phyloP scores from a whole-genome alignment of 1,140 invertebrate species.

The Magallana angulata region DNA sequence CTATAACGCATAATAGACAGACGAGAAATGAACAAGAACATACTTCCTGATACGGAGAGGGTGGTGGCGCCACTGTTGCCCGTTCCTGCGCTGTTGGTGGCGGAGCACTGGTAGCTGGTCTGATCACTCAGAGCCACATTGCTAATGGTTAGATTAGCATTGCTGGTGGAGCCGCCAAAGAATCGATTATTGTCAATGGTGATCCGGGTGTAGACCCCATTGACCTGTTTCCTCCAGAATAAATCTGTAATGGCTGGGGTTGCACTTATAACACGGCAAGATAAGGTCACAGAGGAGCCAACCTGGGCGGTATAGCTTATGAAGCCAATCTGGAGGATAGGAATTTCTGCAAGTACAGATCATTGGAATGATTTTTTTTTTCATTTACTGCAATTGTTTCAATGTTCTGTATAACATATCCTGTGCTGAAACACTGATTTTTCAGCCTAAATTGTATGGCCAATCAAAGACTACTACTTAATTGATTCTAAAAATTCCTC shows the following conservation, averaged over 20 bases:
- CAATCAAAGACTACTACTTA: no score
- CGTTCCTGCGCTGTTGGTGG: conserved; percentile 38
- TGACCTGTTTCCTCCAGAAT: conserved; percentile 17
- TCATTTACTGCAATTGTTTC: no score
- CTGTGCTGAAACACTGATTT: no score
- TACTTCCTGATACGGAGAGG: conserved; percentile 44
- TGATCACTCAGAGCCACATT: conserved; percentile 19
- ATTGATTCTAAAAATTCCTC: no score
- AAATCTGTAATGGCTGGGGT: conserved; percentile 11
- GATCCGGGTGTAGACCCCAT: background rate
- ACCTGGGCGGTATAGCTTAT: background rate
- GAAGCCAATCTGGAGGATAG: conserved; percentile 20
- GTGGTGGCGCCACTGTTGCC: conserved; percentile 26
- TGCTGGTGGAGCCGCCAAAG: background rate
- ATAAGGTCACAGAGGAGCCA: conserved; percentile 39
- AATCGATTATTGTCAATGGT: conserved; percentile 18
- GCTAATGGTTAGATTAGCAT: conserved; percentile 25
- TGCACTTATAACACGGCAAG: conserved; percentile 26
- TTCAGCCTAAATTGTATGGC: no score
- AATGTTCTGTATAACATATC: no score
- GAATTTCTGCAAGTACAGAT: conserved; percentile 40
- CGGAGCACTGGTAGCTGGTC: conserved; percentile 14
- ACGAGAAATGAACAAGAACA: conserved; percentile 1
- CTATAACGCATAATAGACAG: background rate
- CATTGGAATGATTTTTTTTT: no score